Evolutionary conservation across 2,113 vertebrate genomes (phyloP).

Genomic region (Nanger granti): DNA sequence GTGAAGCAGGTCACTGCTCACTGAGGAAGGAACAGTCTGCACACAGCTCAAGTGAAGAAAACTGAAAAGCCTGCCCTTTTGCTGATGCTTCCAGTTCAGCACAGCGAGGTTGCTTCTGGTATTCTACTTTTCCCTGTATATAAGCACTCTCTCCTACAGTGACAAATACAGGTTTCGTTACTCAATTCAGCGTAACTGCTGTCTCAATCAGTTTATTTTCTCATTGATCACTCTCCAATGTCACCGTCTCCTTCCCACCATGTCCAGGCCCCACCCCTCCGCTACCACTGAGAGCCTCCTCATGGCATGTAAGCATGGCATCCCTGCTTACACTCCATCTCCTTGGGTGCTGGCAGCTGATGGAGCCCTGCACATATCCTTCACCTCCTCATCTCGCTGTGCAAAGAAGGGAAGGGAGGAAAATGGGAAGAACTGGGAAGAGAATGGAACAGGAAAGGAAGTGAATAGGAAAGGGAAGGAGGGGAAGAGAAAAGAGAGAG

Average conservation of each 20-base stretch:
- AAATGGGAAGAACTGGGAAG: background rate
- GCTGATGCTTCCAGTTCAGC: background rate
- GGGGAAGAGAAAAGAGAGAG: background rate
- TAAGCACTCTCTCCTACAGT: background rate
- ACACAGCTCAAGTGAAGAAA: background rate
- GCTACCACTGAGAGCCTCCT: background rate
- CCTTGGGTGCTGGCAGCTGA: background rate
- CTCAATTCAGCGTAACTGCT: background rate
- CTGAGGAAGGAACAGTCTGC: background rate
- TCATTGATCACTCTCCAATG: background rate
- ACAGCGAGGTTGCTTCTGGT: background rate
- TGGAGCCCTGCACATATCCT: background rate
- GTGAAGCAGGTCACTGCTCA: background rate
- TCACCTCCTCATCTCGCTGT: background rate
- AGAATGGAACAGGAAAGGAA: background rate
- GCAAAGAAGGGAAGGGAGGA: background rate
- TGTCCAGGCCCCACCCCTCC: accelerated
- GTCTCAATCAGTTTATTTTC: background rate
- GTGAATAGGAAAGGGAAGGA: background rate
- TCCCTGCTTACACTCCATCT: background rate
- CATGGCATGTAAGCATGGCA: too few species aligned
- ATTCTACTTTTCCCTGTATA: background rate
- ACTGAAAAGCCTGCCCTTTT: background rate
- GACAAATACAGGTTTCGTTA: background rate
- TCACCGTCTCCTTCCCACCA: background rate